Percentiles rank a stretch among this genome's conserved stretches.
Evolutionary conservation across 1,140 invertebrate genomes (phyloP).

Genomic region (Drosophila nebulosa): DNA sequence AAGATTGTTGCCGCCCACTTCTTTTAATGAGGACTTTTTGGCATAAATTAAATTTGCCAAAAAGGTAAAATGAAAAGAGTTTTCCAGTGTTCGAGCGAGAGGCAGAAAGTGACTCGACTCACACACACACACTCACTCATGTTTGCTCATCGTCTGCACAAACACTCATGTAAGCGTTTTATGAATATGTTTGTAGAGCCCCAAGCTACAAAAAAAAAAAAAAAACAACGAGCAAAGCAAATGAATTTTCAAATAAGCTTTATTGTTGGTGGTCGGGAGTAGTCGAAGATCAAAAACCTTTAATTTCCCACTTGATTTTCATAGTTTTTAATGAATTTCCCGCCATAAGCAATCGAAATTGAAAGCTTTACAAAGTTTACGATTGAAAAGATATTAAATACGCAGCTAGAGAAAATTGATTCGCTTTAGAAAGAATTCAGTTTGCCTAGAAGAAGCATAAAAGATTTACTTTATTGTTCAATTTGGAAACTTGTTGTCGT

Average conservation of each 20-base stretch:
- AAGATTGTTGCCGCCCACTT: background rate
- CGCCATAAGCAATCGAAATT: too few relatives aligned
- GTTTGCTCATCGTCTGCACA: slow-evolving; percentile 66
- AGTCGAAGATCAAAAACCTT: background rate
- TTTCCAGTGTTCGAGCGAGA: slow-evolving; percentile 5
- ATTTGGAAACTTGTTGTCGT: background rate
- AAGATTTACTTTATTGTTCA: background rate
- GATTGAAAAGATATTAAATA: too few relatives aligned
- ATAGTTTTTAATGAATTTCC: background rate
- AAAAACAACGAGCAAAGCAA: too few relatives aligned
- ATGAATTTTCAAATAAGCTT: slow-evolving; percentile 11
- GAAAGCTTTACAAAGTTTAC: too few relatives aligned
- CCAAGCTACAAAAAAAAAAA: slow-evolving; percentile 18
- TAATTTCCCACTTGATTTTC: background rate
- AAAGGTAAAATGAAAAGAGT: slow-evolving; percentile 3
- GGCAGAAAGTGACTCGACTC: background rate
- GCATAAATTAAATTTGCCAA: slow-evolving; percentile 13
- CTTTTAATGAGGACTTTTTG: slow-evolving; percentile 59
- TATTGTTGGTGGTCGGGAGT: background rate
- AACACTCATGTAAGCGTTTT: slow-evolving; percentile 34
- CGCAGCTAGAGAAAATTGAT: background rate
- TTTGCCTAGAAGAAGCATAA: background rate
- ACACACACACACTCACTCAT: slow-evolving; percentile 2
- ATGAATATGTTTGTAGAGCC: slow-evolving; percentile 10
- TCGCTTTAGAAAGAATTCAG: too few relatives aligned